These are phyloP conservation scores for Psophia crepitans DNA, from an alignment of 2,113 vertebrate species.

Conservation along the genomic window DNA sequence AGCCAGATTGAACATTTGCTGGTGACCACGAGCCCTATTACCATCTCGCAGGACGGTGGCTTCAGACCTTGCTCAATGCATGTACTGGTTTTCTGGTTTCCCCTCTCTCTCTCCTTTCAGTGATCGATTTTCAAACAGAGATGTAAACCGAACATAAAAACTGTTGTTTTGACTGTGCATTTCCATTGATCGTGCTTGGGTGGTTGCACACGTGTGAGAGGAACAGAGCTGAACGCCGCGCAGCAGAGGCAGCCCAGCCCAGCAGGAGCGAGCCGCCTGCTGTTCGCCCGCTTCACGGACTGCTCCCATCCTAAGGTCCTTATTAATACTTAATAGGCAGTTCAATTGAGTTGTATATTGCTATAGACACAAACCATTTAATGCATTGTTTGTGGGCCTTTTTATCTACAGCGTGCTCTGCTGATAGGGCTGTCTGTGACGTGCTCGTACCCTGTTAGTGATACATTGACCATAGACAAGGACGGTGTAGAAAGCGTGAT, in stretches of 20 bases:
- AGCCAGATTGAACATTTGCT: neutral
- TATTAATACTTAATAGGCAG: neutral
- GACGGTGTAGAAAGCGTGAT: neutral
- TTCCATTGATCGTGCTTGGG: neutral
- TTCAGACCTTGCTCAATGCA: neutral
- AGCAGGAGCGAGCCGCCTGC: neutral
- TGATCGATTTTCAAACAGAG: neutral
- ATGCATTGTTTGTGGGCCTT: neutral
- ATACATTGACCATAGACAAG: neutral
- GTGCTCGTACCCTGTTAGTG: neutral
- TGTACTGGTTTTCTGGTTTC: neutral
- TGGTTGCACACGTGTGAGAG: neutral
- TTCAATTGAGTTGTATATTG: constrained; percentile 11
- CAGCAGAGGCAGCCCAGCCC: neutral
- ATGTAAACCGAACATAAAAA: accelerated
- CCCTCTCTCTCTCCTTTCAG: neutral
- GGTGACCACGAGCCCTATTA: neutral
- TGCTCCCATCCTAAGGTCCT: neutral
- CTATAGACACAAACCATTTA: neutral
- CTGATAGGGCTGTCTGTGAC: neutral
- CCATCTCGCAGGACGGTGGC: neutral
- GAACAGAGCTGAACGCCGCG: neutral
- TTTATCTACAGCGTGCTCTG: neutral
- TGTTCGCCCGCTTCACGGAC: neutral
- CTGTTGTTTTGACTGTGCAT: neutral